phyloP scores from a whole-genome alignment of 2,113 vertebrate species.

The Emberiza fucata region DNA sequence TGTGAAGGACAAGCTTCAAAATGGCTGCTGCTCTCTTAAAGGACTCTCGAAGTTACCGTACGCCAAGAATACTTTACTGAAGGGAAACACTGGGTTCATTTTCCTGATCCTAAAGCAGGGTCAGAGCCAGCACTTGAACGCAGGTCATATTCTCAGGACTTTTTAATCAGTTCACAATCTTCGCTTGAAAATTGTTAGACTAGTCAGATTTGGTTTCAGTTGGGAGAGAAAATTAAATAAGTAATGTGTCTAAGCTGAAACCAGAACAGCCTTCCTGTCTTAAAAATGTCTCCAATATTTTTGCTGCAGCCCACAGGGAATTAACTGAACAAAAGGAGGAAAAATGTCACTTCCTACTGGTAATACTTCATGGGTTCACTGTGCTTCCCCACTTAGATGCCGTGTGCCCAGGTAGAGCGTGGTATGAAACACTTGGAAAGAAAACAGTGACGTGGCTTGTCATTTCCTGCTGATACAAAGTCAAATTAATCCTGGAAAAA shows the following conservation, averaged over 20 bases:
- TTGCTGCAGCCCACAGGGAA: conserved; percentile 34
- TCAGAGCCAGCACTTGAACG: neutral
- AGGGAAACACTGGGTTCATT: neutral
- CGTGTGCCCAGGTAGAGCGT: neutral
- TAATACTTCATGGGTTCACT: neutral
- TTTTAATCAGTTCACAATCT: neutral
- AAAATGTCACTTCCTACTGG: conserved; percentile 83
- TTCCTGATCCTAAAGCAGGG: neutral
- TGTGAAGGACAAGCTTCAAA: neutral
- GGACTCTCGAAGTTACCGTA: neutral
- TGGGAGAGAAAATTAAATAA: conserved; percentile 18
- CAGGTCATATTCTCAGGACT: neutral
- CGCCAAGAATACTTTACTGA: neutral
- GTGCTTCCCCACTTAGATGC: conserved; percentile 20
- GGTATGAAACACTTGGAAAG: conserved; percentile 32
- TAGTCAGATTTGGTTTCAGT: neutral
- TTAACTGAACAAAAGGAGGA: conserved; percentile 87
- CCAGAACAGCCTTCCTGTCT: conserved; percentile 49
- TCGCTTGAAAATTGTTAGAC: neutral
- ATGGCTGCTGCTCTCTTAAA: neutral
- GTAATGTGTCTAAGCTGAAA: conserved; percentile 43
- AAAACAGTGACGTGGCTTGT: conserved; percentile 23
- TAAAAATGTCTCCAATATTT: conserved; percentile 28
- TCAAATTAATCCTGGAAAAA: conserved; percentile 43
- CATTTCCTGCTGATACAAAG: conserved; percentile 65